A percentile compares a stretch with the other conserved stretches of the same genome.
These are phyloP conservation scores for Laticauda laticaudata DNA, from an alignment of 2,113 vertebrate genomes.

Conservation along the genomic window DNA sequence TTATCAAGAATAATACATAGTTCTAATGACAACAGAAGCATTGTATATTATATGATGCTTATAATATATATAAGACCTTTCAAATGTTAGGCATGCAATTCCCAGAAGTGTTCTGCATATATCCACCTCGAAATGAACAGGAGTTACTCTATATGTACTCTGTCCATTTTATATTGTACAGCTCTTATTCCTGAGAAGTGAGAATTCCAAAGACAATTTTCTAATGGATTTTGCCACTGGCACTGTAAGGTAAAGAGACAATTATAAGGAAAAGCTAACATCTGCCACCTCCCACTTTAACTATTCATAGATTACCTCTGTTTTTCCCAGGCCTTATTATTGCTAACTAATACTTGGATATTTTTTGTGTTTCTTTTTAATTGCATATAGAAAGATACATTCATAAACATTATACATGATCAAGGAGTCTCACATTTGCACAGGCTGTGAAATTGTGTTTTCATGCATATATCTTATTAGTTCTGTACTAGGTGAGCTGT, in stretches of 20 bases:
- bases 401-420: not conserved
- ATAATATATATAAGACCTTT: slow-evolving; percentile 1
- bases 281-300: not conserved
- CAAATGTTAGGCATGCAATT: slow-evolving; percentile 27
- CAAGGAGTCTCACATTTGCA: slow-evolving; percentile 15
- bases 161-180: not conserved
- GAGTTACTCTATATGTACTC: not conserved
- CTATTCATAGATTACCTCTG: not conserved
- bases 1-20: not conserved
- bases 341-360: not conserved
- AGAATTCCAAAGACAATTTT: not conserved
- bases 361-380: slow-evolving; percentile 18
- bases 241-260: not conserved
- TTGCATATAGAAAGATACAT: not conserved
- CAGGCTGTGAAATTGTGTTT: slow-evolving; percentile 13
- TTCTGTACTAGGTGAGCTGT: slow-evolving; percentile 31
- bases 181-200: not conserved
- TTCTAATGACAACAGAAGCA: not conserved
- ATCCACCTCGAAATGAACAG: not conserved
- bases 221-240: not conserved
- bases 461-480: slow-evolving; percentile 1
- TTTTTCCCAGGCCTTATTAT: not conserved
- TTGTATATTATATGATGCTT: not conserved
- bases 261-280: not conserved
- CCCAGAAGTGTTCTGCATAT: not conserved